Conservation (phyloP, 2,888 invertebrate genomes). For the Drosophila meridiana region DNA sequence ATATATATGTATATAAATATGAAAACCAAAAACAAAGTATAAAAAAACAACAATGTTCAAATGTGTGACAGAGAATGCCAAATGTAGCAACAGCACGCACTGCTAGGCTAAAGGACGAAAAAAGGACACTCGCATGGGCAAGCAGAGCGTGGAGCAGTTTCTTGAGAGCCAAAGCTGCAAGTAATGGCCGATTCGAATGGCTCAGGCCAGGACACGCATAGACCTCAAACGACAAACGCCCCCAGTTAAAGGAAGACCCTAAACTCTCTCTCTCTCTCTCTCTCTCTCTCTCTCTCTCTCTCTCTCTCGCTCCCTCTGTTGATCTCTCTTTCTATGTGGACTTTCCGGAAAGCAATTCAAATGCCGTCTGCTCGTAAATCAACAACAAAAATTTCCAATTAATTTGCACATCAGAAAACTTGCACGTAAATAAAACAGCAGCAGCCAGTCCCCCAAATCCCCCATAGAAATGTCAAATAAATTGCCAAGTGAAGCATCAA, state of each 20-base stretch:
- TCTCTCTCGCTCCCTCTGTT: background rate
- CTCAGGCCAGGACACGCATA: constrained; percentile 43
- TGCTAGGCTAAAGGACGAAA: constrained; percentile 56
- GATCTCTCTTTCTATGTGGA: background rate
- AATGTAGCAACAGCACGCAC: constrained; percentile 52
- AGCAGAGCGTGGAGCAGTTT: constrained; percentile 8
- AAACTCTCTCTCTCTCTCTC: constrained; percentile 2
- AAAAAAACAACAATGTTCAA: constrained; percentile 27
- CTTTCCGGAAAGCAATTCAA: constrained; percentile 59
- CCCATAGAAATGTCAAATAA: constrained; percentile 45
- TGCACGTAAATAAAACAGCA: constrained; percentile 50
- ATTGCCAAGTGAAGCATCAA: constrained; percentile 77
- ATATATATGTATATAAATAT: constrained; percentile 17
- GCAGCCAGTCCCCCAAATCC: background rate
- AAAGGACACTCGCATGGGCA: constrained; percentile 53
- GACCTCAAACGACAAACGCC: constrained; percentile 69
- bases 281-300: background rate
- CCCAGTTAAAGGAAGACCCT: constrained; percentile 61
- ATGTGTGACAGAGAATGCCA: constrained; percentile 67
- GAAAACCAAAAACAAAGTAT: constrained; percentile 6
- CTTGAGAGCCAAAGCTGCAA: constrained; percentile 44
- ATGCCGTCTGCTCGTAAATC: constrained; percentile 54
- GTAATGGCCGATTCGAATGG: constrained; percentile 12
- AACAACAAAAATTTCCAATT: constrained; percentile 73
- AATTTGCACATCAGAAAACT: constrained; percentile 67